Evolutionary conservation across 2,888 invertebrate genomes (phyloP).

Genomic region (Seira musarum): DNA sequence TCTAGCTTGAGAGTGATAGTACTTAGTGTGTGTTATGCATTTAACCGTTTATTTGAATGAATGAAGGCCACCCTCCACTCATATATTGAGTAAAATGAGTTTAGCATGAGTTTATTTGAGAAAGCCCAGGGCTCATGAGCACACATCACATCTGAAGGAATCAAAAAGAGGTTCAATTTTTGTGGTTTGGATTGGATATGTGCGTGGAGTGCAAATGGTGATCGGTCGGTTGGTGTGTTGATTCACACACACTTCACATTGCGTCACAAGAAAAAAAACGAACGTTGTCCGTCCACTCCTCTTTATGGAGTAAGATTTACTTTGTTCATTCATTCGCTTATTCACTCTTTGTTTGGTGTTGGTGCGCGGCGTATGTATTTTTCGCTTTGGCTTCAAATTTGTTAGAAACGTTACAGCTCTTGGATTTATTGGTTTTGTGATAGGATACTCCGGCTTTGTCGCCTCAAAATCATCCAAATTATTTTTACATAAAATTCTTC

Average conservation of each 20-base stretch:
- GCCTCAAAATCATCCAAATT: conserved; percentile 6
- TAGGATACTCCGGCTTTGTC: conserved; percentile 6
- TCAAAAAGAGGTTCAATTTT: conserved; percentile 33
- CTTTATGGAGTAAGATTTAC: conserved; percentile 12
- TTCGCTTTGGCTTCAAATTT: not conserved
- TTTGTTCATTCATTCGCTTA: conserved; percentile 21
- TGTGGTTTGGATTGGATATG: not conserved
- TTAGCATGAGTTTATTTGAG: conserved; percentile 66
- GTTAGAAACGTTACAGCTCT: not conserved
- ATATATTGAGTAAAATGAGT: conserved; percentile 68
- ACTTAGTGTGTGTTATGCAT: not conserved
- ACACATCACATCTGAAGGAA: conserved; percentile 29
- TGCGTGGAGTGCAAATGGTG: conserved; percentile 3
- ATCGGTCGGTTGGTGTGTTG: conserved; percentile 1
- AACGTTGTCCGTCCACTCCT: conserved; percentile 12
- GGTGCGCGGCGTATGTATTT: conserved; percentile 15
- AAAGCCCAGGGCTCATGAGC: conserved; percentile 66
- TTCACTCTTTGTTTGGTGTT: conserved; percentile 9
- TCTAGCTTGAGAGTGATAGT: not conserved
- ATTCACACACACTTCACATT: conserved; percentile 12
- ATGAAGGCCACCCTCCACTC: conserved; percentile 69
- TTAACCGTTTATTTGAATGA: conserved; percentile 9
- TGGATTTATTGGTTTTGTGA: not conserved
- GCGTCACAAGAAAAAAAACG: conserved; percentile 2
- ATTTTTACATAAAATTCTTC: too few species aligned